phyloP scores from a whole-genome alignment of 2,113 vertebrate genomes.

The Plotosus lineatus region DNA sequence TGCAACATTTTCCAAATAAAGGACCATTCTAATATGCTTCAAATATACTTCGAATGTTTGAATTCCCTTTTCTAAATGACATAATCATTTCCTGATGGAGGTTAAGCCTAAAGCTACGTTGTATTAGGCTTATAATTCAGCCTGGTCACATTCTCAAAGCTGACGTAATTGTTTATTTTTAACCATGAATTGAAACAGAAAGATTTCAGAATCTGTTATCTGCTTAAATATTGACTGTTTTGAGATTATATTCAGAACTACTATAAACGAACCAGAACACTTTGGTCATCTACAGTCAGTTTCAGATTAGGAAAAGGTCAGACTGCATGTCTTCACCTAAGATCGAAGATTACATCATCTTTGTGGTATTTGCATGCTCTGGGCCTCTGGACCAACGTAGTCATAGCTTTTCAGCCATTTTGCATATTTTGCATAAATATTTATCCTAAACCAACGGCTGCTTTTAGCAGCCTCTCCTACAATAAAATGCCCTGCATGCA shows the following conservation, averaged over 20 bases:
- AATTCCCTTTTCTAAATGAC: neutral
- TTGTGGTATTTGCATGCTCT: slow-evolving; percentile 40
- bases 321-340: slow-evolving; percentile 19
- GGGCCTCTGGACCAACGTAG: neutral
- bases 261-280: slow-evolving; percentile 1
- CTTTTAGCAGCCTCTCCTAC: neutral
- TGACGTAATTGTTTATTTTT: slow-evolving; percentile 21
- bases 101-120: neutral
- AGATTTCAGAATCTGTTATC: neutral
- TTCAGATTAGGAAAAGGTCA: neutral
- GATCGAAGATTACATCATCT: slow-evolving; percentile 33
- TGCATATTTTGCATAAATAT: slow-evolving; percentile 25
- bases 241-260: neutral
- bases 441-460: neutral
- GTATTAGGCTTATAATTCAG: slow-evolving; percentile 12
- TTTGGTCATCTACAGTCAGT: slow-evolving; percentile 1
- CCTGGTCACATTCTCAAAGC: slow-evolving; percentile 12
- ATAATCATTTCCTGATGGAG: slow-evolving; percentile 30
- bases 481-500: neutral
- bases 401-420: slow-evolving; percentile 1
- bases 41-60: slow-evolving; percentile 2
- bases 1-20: slow-evolving; percentile 30
- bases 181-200: neutral
- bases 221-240: neutral
- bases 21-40: neutral